phyloP scores from a whole-genome alignment of 1,140 invertebrate genomes.

The Solenopsis invicta region DNA sequence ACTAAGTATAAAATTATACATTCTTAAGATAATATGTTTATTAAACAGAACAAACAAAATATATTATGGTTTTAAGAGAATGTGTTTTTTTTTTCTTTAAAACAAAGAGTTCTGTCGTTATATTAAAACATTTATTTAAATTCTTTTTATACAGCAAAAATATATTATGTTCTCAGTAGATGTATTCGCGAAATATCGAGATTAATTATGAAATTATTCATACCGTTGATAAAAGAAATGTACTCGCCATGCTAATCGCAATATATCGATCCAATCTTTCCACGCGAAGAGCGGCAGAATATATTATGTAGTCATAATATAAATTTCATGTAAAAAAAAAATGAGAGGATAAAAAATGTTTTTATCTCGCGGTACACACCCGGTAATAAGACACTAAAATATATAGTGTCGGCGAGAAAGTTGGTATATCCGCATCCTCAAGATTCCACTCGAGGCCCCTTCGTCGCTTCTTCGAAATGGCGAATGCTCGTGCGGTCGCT shows the following conservation, averaged over 20 bases:
- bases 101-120: too few relatives aligned
- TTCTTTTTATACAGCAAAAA: neutral
- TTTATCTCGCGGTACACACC: neutral
- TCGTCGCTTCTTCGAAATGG: conserved; percentile 59
- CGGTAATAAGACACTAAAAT: conserved; percentile 3
- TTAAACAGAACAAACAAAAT: too few relatives aligned
- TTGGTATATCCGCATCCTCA: neutral
- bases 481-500: conserved; percentile 42
- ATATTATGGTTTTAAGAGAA: too few relatives aligned
- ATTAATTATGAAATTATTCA: neutral
- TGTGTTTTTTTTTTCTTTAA: too few relatives aligned
- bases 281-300: neutral
- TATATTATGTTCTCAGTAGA: neutral
- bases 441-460: neutral
- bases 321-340: neutral
- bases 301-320: neutral
- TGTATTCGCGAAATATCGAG: neutral
- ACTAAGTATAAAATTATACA: too few relatives aligned
- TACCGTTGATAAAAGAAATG: neutral
- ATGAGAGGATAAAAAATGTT: neutral
- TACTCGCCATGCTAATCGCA: neutral
- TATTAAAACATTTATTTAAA: neutral
- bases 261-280: neutral
- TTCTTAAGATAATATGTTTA: too few relatives aligned
- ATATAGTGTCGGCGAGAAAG: neutral